These are phyloP conservation scores for Geotrupes spiniger DNA, from an alignment of 2,888 invertebrate species.

Conservation along the genomic window DNA sequence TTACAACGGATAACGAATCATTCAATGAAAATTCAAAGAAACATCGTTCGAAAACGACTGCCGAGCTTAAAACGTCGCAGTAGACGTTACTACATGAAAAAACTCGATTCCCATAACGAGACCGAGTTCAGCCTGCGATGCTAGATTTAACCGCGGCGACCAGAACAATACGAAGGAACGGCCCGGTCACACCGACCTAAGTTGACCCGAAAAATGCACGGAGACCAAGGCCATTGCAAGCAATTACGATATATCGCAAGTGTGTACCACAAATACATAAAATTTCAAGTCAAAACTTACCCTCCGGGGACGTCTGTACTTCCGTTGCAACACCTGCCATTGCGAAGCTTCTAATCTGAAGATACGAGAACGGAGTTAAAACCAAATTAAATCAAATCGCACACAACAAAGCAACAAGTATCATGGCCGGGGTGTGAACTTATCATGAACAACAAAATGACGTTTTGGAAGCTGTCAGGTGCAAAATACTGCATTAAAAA, in stretches of 20 bases:
- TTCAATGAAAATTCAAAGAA: too few relatives aligned
- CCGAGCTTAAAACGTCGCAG: too few relatives aligned
- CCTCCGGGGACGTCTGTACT: constrained; percentile 13
- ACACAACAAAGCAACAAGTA: constrained; percentile 3
- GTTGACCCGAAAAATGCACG: not conserved
- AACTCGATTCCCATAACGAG: too few relatives aligned
- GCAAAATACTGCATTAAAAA: not conserved
- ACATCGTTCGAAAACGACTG: too few relatives aligned
- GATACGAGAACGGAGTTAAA: not conserved
- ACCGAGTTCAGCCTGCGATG: too few relatives aligned
- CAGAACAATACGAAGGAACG: constrained; percentile 1
- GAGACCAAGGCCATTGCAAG: not conserved
- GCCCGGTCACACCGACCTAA: constrained; percentile 6
- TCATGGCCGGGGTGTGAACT: not conserved
- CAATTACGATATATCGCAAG: not conserved
- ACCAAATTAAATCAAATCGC: not conserved
- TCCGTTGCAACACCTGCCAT: constrained; percentile 17
- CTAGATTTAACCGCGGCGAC: not conserved
- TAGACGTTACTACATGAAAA: too few relatives aligned
- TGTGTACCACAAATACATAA: not conserved
- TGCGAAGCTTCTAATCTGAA: constrained; percentile 1
- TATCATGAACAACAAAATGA: constrained; percentile 2
- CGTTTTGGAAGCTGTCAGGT: not conserved
- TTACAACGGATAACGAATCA: too few relatives aligned
- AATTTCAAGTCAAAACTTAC: constrained; percentile 8